Conservation (phyloP, 1,140 invertebrate species). For the Choristoneura fumiferana region DNA sequence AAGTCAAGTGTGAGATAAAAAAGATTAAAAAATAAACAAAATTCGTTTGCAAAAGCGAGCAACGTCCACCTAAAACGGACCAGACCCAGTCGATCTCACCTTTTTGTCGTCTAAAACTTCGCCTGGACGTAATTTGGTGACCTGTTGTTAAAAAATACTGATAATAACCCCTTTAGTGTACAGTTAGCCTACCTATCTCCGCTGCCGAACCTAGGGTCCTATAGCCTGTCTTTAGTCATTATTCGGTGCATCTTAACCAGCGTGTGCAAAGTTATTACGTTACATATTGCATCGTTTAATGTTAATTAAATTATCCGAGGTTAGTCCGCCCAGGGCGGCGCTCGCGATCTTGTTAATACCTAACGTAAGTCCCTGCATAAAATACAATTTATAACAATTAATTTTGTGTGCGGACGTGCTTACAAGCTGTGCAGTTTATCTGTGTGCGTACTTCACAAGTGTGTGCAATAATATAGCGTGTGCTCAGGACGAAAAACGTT, state of each 20-base stretch:
- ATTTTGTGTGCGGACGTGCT: constrained; percentile 69
- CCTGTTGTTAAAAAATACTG: constrained; percentile 75
- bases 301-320: constrained; percentile 47
- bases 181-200: constrained; percentile 60
- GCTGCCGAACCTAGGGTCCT: constrained; percentile 64
- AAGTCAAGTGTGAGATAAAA: constrained; percentile 35
- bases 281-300: constrained; percentile 55
- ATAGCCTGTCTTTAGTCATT: constrained; percentile 42
- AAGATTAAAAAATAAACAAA: constrained; percentile 49
- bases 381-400: constrained; percentile 46
- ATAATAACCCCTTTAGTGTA: constrained; percentile 56
- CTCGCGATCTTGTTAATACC: constrained; percentile 37
- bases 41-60: constrained; percentile 73
- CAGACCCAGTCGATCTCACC: constrained; percentile 85
- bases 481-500: constrained; percentile 62
- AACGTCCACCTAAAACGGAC: constrained; percentile 72
- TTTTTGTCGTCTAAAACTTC: constrained; percentile 95
- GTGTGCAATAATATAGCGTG: constrained; percentile 64
- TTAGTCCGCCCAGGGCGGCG: constrained; percentile 31
- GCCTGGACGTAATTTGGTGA: constrained; percentile 91
- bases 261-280: constrained; percentile 69
- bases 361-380: constrained; percentile 30
- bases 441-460: constrained; percentile 63
- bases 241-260: constrained; percentile 59
- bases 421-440: constrained; percentile 74